Percentiles rank a stretch among this genome's conserved stretches.
Evolutionary conservation across 1,140 invertebrate genomes (phyloP).

Genomic region (Drosophila mauritiana): DNA sequence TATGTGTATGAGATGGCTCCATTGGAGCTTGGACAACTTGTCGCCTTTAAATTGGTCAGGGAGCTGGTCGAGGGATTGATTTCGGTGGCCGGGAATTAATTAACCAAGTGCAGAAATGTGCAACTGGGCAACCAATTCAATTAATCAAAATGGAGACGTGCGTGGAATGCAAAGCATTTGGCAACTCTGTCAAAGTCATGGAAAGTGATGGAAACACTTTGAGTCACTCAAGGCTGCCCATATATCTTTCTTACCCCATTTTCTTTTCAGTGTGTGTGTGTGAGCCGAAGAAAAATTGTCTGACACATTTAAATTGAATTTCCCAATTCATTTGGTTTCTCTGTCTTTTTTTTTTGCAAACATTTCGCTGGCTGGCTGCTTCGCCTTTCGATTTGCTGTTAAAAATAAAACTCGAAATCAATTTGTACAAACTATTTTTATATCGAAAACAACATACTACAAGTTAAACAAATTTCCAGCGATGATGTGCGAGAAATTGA

Average conservation of each 20-base stretch:
- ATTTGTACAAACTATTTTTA: slow-evolving; percentile 77
- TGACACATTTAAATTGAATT: slow-evolving; percentile 79
- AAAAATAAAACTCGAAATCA: slow-evolving; percentile 63
- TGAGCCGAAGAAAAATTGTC: slow-evolving; percentile 61
- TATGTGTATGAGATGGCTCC: slow-evolving; percentile 11
- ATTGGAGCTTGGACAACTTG: slow-evolving; percentile 50
- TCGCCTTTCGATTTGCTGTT: slow-evolving; percentile 29
- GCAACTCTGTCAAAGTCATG: slow-evolving; percentile 22
- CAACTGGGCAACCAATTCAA: slow-evolving; percentile 17
- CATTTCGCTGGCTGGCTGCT: neutral
- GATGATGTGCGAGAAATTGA: slow-evolving; percentile 75
- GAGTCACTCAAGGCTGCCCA: slow-evolving; percentile 13
- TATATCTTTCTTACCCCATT: slow-evolving; percentile 19
- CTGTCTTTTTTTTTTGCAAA: slow-evolving; percentile 12
- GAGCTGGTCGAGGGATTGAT: neutral
- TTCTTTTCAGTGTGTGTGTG: neutral
- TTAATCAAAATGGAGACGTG: slow-evolving; percentile 27
- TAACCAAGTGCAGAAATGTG: slow-evolving; percentile 43
- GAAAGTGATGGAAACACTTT: slow-evolving; percentile 3
- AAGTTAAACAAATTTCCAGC: slow-evolving; percentile 66
- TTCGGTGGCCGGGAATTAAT: slow-evolving; percentile 47
- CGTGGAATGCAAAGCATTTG: slow-evolving; percentile 16
- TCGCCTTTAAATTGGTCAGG: slow-evolving; percentile 37
- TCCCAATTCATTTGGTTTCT: slow-evolving; percentile 24
- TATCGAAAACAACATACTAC: slow-evolving; percentile 55